These are phyloP conservation scores for Falco peregrinus DNA, from an alignment of 2,797 vertebrate species.

Conservation along the genomic window DNA sequence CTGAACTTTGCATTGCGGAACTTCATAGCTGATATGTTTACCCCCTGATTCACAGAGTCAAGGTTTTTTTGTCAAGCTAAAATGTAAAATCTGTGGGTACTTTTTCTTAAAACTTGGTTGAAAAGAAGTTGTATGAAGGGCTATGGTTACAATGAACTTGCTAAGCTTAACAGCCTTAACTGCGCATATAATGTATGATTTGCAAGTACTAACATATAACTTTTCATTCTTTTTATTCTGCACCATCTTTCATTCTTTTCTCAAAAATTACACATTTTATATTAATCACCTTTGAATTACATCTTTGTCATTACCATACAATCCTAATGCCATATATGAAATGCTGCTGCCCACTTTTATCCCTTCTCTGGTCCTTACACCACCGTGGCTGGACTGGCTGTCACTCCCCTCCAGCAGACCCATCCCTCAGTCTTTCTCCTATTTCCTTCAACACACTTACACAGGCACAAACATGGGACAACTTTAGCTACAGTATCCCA, in stretches of 20 bases:
- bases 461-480: conserved; percentile 89
- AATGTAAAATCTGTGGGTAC: conserved; percentile 25
- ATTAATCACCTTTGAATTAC: conserved; percentile 70
- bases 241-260: conserved; percentile 74
- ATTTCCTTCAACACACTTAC: conserved; percentile 89
- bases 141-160: conserved; percentile 19
- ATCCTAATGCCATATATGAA: conserved; percentile 70
- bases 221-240: conserved; percentile 80
- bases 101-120: conserved; percentile 33
- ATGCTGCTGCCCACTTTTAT: conserved; percentile 71
- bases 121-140: conserved; percentile 2
- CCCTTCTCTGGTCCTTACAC: conserved; percentile 62
- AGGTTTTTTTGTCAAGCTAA: background rate
- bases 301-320: conserved; percentile 69
- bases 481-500: conserved; percentile 85
- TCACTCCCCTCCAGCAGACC: conserved; percentile 80
- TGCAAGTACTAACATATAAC: conserved; percentile 84
- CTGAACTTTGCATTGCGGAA: background rate
- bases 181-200: conserved; percentile 75
- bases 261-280: conserved; percentile 68
- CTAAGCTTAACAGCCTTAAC: conserved; percentile 74
- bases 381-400: conserved; percentile 71
- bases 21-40: background rate
- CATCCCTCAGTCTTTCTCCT: conserved; percentile 89
- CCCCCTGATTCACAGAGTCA: background rate